Base-by-base conservation (phyloP, 2,888 invertebrate species). In the Hermaeophaga mercurialis region DNA sequence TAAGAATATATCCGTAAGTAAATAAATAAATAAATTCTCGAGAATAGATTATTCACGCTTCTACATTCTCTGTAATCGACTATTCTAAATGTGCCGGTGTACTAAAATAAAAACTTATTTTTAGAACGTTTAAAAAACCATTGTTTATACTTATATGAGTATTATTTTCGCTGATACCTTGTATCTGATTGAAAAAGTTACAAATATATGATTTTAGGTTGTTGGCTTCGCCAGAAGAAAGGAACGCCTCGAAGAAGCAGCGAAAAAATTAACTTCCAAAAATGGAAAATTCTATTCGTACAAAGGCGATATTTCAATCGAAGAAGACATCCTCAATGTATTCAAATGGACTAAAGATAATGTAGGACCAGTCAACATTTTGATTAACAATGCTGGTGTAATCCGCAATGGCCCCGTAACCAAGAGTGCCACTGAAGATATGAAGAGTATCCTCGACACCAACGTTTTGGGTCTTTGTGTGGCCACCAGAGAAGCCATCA, bases 371-470 rank as follows among this genome's bases (percentile, higher is more conserved):
- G 67, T 76, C 9, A 70, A 74, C 43, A 69, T 77, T 24, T 63
- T 78, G 17, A 67, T 78, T 2, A 78, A 78, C 56, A 77, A 77
- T 56, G 77, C 77, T 9, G 78, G 75, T 6, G 3, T 71, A 3
- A 1, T 52, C 1, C 53, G 45, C 17, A 3, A 44, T 0, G 66
- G 62, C 5, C 55, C 54, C 19, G 56, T 75, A 15, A 56, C 59
- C 17, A 67, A 73, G 65, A 64, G 62, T 1, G 49, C 61, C 12
- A 58, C 63, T 2, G 58, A 63, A 31, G 39, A 36, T 1, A 68
- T 64, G 67, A 54, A 48, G 22, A 36, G 58, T 17, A 59, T 63
- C 9, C 41, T 63, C 12, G 64, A 70, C 8, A 52, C 66, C 1
- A 70, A 68, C 36, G 54, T 69, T 0, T 14, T 70, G 5, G 66